These are phyloP conservation scores for Momotus momota DNA, from an alignment of 2,797 vertebrate species.

Conservation along the genomic window DNA sequence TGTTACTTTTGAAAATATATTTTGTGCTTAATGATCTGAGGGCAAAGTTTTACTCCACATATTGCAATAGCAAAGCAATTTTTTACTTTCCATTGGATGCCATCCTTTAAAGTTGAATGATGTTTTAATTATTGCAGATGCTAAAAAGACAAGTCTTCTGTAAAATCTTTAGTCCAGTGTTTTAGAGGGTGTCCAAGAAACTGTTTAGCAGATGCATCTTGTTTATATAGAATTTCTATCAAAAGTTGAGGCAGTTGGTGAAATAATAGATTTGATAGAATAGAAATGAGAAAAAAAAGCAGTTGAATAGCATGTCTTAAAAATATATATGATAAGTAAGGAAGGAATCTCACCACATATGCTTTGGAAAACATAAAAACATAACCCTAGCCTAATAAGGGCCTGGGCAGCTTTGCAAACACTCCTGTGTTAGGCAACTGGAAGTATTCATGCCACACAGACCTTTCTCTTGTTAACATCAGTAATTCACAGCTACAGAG, in stretches of 20 bases:
- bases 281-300: background rate
- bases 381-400: background rate
- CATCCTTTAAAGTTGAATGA: background rate
- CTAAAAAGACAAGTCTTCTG: background rate
- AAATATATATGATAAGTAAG: background rate
- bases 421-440: background rate
- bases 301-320: background rate
- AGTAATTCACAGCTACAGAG: background rate
- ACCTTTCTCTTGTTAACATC: background rate
- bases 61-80: background rate
- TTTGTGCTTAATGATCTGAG: background rate
- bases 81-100: background rate
- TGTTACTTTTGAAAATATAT: background rate
- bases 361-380: background rate
- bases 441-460: background rate
- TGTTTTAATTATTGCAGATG: background rate
- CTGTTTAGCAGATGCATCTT: background rate
- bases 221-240: background rate
- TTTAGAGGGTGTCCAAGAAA: background rate
- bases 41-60: background rate
- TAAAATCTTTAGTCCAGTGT: background rate
- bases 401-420: background rate
- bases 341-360: background rate
- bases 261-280: constrained; percentile 1
- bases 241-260: background rate